Conservation (phyloP, 2,888 invertebrate genomes). For the Bhutanitis thaidina region DNA sequence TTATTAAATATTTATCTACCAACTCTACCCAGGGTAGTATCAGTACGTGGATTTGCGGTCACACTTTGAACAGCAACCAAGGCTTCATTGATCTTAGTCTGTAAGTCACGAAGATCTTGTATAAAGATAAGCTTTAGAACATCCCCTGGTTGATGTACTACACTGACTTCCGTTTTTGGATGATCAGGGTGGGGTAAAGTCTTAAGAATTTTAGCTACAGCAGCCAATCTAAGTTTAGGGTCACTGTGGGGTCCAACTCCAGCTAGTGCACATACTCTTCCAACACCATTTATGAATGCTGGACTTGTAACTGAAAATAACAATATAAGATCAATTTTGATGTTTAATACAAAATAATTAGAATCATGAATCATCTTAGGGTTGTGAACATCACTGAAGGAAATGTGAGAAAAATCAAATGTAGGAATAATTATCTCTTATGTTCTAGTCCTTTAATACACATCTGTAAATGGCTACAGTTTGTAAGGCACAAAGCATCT, state of each 20-base stretch:
- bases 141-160: constrained; percentile 77
- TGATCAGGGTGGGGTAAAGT: constrained; percentile 88
- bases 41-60: constrained; percentile 98
- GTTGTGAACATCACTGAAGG: too few species aligned
- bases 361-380: too few species aligned
- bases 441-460: too few species aligned
- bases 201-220: constrained; percentile 88
- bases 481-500: too few species aligned
- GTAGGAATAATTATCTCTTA: too few species aligned
- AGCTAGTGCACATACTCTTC: constrained; percentile 84
- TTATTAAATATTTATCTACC: constrained; percentile 74
- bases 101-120: constrained; percentile 90
- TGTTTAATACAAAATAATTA: too few species aligned
- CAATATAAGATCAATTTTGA: too few species aligned
- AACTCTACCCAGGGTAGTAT: constrained; percentile 95
- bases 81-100: constrained; percentile 96
- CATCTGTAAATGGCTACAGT: too few species aligned
- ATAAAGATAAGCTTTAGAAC: constrained; percentile 89
- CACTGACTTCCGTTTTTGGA: constrained; percentile 47
- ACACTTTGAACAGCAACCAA: constrained; percentile 95
- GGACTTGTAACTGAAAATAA: constrained; percentile 85
- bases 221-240: constrained; percentile 66
- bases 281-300: constrained; percentile 91
- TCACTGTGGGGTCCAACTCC: constrained; percentile 69
- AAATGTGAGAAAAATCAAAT: too few species aligned